Conservation (phyloP, 2,113 vertebrate species). For the Martes martes region DNA sequence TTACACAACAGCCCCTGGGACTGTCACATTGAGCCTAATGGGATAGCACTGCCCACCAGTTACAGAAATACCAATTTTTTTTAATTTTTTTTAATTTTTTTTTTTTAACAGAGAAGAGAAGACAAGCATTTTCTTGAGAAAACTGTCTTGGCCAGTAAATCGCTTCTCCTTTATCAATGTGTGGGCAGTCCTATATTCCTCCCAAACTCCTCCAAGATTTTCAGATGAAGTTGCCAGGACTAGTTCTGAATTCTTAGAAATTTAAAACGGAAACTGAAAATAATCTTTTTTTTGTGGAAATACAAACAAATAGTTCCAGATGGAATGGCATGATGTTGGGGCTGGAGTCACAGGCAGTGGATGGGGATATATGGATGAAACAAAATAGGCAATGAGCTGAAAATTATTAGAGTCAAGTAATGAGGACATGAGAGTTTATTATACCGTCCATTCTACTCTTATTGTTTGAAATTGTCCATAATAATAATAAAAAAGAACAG, state of each 20-base stretch:
- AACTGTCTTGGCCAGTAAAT: background rate
- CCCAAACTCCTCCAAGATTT: background rate
- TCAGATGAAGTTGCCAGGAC: conserved; percentile 8
- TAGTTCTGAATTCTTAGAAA: conserved; percentile 18
- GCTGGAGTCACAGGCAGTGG: background rate
- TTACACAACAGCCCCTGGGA: background rate
- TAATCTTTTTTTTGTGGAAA: background rate
- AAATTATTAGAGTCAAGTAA: background rate
- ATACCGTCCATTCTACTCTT: background rate
- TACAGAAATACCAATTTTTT: background rate
- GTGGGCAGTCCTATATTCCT: background rate
- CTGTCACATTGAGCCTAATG: background rate
- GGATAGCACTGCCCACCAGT: background rate
- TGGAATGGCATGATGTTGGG: background rate
- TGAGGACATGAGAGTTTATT: background rate
- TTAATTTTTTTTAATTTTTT: background rate
- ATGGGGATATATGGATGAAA: background rate
- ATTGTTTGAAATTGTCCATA: background rate
- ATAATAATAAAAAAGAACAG: background rate
- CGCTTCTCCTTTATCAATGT: background rate
- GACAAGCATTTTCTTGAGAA: background rate
- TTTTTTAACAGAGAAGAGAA: conserved; percentile 5
- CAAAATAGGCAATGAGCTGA: background rate
- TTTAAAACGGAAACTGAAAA: conserved; percentile 26
- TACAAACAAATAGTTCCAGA: conserved; percentile 20